A percentile compares a stretch with the other conserved stretches of the same genome.
Conservation (phyloP, 2,113 vertebrate species). For the Gobio gobio region DNA sequence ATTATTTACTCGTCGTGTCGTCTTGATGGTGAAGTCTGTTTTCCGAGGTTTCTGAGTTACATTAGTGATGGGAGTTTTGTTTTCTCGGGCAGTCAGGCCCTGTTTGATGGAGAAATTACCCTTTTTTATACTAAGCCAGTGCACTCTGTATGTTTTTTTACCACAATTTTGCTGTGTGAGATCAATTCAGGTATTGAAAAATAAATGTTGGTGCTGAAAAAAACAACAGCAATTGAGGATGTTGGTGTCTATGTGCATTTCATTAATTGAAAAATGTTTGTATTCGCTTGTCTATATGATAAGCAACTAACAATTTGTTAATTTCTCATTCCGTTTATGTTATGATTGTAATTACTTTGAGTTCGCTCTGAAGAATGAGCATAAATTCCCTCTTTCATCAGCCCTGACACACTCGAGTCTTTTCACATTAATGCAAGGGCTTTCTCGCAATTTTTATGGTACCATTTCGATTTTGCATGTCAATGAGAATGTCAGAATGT, state of each 20-base stretch:
- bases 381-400: neutral
- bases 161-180: neutral
- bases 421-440: neutral
- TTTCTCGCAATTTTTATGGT: neutral
- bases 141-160: no score
- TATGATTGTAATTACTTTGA: neutral
- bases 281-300: neutral
- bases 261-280: neutral
- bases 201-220: neutral
- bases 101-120: neutral
- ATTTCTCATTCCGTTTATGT: neutral
- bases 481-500: neutral
- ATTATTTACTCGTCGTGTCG: conserved; percentile 43
- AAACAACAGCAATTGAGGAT: neutral
- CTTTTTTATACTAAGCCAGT: neutral
- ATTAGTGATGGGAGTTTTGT: neutral
- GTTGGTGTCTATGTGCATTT: neutral
- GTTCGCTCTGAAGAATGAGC: neutral
- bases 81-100: neutral
- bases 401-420: neutral
- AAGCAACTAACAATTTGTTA: neutral
- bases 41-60: conserved; percentile 1
- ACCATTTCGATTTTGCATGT: neutral
- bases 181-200: neutral
- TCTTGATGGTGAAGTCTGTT: conserved; percentile 34